phyloP scores from a whole-genome alignment of 2,888 invertebrate species.

The Scaptomyza flava region DNA sequence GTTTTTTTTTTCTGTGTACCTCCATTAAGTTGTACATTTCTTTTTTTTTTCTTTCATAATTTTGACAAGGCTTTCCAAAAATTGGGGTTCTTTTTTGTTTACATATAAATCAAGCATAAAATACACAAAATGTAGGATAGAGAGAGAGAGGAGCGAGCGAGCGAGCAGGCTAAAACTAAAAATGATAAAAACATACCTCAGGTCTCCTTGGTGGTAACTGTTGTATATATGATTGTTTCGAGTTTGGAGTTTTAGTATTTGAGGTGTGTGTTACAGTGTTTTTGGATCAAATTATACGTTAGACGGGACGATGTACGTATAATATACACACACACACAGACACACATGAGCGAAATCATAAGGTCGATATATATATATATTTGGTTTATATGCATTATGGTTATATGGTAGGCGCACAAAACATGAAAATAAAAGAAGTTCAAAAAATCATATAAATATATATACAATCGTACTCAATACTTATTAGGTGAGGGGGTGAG shows the following conservation, averaged over 20 bases:
- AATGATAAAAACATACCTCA: constrained; percentile 89
- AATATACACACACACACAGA: constrained; percentile 31
- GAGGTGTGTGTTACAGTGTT: constrained; percentile 39
- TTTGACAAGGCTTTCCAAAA: constrained; percentile 56
- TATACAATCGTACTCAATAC: constrained; percentile 32
- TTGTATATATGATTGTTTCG: constrained; percentile 54
- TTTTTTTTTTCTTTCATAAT: constrained; percentile 32
- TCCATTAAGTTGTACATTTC: constrained; percentile 44
- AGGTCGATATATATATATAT: constrained; percentile 43
- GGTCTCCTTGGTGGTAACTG: constrained; percentile 95
- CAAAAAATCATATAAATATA: constrained; percentile 57
- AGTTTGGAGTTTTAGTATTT: constrained; percentile 26
- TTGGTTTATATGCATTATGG: constrained; percentile 34
- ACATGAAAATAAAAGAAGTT: constrained; percentile 69
- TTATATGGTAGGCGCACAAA: constrained; percentile 70
- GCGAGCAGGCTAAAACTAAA: constrained; percentile 68
- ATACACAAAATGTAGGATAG: constrained; percentile 39
- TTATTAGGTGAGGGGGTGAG: constrained; percentile 1
- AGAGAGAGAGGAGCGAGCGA: constrained; percentile 46
- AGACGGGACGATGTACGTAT: constrained; percentile 61
- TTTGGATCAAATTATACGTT: constrained; percentile 62
- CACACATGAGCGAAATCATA: constrained; percentile 61
- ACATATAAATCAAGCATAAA: constrained; percentile 62
- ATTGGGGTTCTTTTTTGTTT: constrained; percentile 22
- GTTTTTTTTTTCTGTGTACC: constrained; percentile 55